phyloP scores from a whole-genome alignment of 2,113 vertebrate genomes.

The Cynocephalus volans region DNA sequence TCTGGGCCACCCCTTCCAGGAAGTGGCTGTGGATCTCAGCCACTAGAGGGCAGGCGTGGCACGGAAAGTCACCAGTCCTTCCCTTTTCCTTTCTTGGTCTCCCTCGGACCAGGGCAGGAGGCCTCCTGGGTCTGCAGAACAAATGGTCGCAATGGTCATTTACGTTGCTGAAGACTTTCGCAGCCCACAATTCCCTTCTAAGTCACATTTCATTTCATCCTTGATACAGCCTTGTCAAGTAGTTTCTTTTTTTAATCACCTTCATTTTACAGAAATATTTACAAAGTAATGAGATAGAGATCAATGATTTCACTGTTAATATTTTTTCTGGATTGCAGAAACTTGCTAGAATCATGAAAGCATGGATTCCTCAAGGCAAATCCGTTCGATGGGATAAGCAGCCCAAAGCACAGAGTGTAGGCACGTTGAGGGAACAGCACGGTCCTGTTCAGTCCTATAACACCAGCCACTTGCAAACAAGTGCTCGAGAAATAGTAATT shows the following conservation, averaged over 20 bases:
- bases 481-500: not conserved
- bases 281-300: not conserved
- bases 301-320: not conserved
- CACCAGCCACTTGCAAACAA: not conserved
- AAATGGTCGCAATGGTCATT: not conserved
- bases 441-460: not conserved
- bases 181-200: not conserved
- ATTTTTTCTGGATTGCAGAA: not conserved
- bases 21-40: not conserved
- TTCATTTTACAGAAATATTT: slow-evolving; percentile 35
- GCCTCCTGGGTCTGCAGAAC: not conserved
- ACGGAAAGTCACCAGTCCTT: not conserved
- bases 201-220: not conserved
- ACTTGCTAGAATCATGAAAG: not conserved
- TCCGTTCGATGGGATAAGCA: not conserved
- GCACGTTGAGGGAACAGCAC: not conserved
- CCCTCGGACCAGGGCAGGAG: not conserved
- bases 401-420: not conserved
- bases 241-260: not conserved
- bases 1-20: not conserved
- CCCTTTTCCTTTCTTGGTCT: not conserved
- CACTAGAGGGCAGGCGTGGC: slow-evolving; percentile 45
- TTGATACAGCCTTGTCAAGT: not conserved
- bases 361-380: not conserved
- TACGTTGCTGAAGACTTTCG: not conserved